These are phyloP conservation scores for Malurus splendens DNA, from an alignment of 2,797 vertebrate species.

Conservation along the genomic window DNA sequence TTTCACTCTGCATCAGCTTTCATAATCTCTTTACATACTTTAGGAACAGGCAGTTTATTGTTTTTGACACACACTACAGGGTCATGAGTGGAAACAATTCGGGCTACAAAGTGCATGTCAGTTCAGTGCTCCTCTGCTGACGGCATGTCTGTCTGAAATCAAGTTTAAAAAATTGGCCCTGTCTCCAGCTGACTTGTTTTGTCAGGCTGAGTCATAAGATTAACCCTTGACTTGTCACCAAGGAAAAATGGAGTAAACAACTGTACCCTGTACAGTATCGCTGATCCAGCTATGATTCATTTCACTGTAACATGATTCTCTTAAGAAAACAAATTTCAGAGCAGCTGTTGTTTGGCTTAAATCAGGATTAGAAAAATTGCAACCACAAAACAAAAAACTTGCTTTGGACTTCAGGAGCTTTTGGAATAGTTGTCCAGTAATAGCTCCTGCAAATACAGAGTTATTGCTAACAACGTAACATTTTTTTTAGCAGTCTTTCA, in stretches of 20 bases:
- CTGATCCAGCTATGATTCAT: conserved; percentile 59
- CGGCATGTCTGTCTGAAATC: conserved; percentile 70
- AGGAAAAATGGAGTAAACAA: conserved; percentile 68
- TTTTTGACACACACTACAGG: conserved; percentile 53
- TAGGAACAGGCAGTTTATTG: conserved; percentile 56
- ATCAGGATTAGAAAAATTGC: conserved; percentile 34
- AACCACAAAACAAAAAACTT: conserved; percentile 16
- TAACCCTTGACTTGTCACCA: conserved; percentile 73
- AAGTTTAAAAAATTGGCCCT: conserved; percentile 69
- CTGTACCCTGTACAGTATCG: conserved; percentile 55
- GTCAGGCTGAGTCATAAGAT: conserved; percentile 72
- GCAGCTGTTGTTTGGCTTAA: conserved; percentile 70
- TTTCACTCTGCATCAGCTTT: conserved; percentile 44
- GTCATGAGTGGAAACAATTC: conserved; percentile 66
- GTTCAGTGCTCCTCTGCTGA: conserved; percentile 66
- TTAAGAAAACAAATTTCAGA: conserved; percentile 57
- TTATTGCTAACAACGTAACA: neutral
- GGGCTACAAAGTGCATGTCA: conserved; percentile 61
- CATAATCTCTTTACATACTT: conserved; percentile 60
- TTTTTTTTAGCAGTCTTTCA: neutral
- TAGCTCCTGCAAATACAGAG: neutral
- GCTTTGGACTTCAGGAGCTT: neutral
- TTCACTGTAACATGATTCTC: conserved; percentile 67
- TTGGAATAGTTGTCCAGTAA: neutral
- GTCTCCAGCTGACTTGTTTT: conserved; percentile 76